Evolutionary conservation across 2,888 invertebrate species (phyloP), one percentile per base, ranked within the genome.

Genomic region (Pyrocoelia pectoralis): DNA sequence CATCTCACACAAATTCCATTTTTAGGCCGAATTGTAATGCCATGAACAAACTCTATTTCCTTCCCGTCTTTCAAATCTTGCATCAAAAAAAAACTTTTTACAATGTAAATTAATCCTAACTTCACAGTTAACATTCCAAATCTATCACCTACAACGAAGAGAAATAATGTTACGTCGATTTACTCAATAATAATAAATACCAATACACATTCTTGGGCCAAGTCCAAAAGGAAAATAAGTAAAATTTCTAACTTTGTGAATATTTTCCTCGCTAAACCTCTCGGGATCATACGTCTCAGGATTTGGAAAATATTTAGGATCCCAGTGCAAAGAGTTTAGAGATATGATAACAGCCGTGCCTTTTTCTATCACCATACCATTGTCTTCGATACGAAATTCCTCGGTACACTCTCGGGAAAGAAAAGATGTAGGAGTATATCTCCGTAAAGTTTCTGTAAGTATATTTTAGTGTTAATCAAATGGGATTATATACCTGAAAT

Each of bases 401-500:
- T 70, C 65, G 1, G 70, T 71, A 43, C 71, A 70, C 17, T 64
- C 49, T 24, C 77, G 66, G 46, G 70, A 67, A n/a, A 76, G 15
- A 3, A 73, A 61, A 1, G 75, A 68, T 1, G 77, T 67, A 2
- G 78, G 73, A 2, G 82, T 79, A 60, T 78, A 79, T 54, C 76
- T 70, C 12, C 82, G 69, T 14, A 81, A 70, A 0, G 80, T 76
- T 72, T 82, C 82, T 76, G 71, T 53, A 61, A 40, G 43, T 18
- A n/a, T 8, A 29, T 6, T 29, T 8, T 9, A 9, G 6, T 29
- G 6, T 29, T 8, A 8, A 9, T 72, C n/a, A n/a, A n/a, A n/a
- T n/a, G n/a, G n/a, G n/a, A n/a, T n/a, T n/a, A n/a, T n/a, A n/a
- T 77, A 82, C 83, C 83, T 65, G 76, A 76, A 1, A 85, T 70